A percentile compares a stretch with the other conserved stretches of the same genome.
Conservation (phyloP, 2,113 vertebrate genomes). For the Cottus gobio region DNA sequence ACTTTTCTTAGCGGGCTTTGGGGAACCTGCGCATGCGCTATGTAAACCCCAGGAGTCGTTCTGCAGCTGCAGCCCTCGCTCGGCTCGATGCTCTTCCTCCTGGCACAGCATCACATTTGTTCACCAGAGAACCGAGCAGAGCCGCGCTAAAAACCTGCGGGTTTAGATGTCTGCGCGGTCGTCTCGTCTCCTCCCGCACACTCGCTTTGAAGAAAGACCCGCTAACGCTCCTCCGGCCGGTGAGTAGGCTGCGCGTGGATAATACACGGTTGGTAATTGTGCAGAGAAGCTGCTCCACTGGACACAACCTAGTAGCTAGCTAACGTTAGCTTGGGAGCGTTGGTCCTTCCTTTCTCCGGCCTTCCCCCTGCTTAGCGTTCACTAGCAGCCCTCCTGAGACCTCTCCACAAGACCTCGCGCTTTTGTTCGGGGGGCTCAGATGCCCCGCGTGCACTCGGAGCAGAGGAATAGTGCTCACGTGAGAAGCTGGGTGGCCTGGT, state of each 20-base stretch:
- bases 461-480: too few species aligned
- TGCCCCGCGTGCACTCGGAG: background rate
- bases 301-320: conserved; percentile 16
- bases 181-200: background rate
- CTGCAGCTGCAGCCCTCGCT: conserved; percentile 29
- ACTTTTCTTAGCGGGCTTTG: too few species aligned
- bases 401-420: background rate
- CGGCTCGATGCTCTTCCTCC: conserved; percentile 3
- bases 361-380: conserved; percentile 47
- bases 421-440: background rate
- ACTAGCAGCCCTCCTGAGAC: conserved; percentile 2
- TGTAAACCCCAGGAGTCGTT: background rate
- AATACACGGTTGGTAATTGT: conserved; percentile 2
- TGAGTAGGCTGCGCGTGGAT: conserved; percentile 34
- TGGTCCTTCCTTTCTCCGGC: conserved; percentile 35
- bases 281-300: conserved; percentile 5
- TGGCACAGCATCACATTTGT: conserved; percentile 59
- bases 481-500: background rate
- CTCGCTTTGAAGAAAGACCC: background rate
- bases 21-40: conserved; percentile 49
- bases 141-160: background rate
- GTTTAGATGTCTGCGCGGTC: conserved; percentile 40
- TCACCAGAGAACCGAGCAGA: conserved; percentile 19
- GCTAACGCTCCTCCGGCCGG: conserved; percentile 6
- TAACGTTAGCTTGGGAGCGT: conserved; percentile 8